Conservation (phyloP, 64 coral and sea anemone species). For the Montipora foliosa region DNA sequence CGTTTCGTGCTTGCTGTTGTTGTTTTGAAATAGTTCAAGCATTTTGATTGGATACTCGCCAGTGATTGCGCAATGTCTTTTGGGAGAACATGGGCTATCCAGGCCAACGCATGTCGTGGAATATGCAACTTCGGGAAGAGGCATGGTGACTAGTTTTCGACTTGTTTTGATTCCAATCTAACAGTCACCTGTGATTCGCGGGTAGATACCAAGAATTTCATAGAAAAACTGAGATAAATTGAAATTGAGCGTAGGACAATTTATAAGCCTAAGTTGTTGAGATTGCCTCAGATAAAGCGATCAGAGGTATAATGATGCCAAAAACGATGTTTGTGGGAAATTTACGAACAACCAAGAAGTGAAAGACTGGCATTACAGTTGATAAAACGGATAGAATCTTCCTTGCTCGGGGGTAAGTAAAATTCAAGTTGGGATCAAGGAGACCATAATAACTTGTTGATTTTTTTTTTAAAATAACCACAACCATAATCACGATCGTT, state of each 20-base stretch:
- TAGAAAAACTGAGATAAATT: neutral
- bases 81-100: too few species aligned
- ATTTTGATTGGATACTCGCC: too few species aligned
- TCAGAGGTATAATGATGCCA: neutral
- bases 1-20: too few species aligned
- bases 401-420: neutral
- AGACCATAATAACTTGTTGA: neutral
- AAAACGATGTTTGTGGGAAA: neutral
- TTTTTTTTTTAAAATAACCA: neutral
- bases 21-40: too few species aligned
- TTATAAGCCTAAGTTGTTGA: neutral
- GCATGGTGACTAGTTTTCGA: conserved; percentile 12
- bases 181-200: conserved; percentile 13
- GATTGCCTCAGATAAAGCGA: neutral
- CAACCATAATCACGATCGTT: too few species aligned
- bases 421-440: neutral
- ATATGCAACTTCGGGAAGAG: neutral
- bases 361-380: neutral
- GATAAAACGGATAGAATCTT: neutral
- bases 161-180: conserved; percentile 17
- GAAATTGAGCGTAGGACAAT: neutral
- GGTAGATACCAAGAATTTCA: conserved; percentile 23
- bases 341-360: neutral
- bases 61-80: too few species aligned
- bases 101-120: too few species aligned